These are phyloP conservation scores for Mycteria americana DNA, from an alignment of 2,797 vertebrate species.

Conservation along the genomic window DNA sequence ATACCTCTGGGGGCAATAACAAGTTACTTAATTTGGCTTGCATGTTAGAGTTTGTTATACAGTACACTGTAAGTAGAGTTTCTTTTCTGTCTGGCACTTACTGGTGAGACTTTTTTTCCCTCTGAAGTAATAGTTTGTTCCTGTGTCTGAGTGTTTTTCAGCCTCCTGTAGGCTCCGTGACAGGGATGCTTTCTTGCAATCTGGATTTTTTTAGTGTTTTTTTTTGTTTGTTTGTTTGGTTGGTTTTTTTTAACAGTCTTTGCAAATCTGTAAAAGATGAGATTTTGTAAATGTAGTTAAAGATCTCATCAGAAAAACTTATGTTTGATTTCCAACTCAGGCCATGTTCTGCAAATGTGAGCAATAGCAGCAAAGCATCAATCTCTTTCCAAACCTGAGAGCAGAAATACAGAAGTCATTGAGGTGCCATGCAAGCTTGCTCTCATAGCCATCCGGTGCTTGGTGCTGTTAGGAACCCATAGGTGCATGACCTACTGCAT, in stretches of 20 bases:
- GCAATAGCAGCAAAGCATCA: not conserved
- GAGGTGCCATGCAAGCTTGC: not conserved
- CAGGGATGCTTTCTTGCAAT: not conserved
- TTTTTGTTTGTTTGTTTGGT: no score
- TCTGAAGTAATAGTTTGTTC: not conserved
- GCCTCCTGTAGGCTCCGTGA: not conserved
- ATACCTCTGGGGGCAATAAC: not conserved
- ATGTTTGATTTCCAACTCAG: rapidly evolving
- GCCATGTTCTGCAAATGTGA: rapidly evolving
- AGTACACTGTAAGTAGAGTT: not conserved
- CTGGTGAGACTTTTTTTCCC: not conserved
- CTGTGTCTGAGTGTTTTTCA: not conserved
- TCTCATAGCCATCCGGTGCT: not conserved
- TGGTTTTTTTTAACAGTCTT: not conserved
- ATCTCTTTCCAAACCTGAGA: not conserved
- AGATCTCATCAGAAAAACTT: not conserved
- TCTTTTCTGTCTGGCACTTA: not conserved
- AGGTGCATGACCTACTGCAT: not conserved
- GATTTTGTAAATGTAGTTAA: not conserved
- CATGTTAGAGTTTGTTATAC: not conserved
- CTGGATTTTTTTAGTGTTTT: not conserved
- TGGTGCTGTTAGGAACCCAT: not conserved
- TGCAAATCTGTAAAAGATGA: not conserved
- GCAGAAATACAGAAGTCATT: not conserved
- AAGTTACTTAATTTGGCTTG: not conserved